Evolutionary conservation across 2,797 vertebrate genomes (phyloP).

Genomic region (Falco novaeseelandiae): DNA sequence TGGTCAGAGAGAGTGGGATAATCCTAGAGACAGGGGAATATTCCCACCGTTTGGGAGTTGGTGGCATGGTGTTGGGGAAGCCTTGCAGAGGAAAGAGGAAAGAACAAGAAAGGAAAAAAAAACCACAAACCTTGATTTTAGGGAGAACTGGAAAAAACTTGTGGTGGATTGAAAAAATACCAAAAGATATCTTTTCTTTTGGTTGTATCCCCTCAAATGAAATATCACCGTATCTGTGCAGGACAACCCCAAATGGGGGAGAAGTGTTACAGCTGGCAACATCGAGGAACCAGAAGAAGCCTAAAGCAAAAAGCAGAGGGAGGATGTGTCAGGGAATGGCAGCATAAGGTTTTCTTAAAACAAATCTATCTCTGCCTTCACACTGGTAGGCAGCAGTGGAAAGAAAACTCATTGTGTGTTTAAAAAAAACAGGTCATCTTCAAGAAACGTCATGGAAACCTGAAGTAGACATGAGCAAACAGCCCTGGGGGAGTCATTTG

Average conservation of each 20-base stretch:
- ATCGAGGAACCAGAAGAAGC: background rate
- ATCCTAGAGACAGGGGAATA: background rate
- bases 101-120: background rate
- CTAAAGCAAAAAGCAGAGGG: background rate
- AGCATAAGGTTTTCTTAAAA: background rate
- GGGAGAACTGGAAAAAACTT: background rate
- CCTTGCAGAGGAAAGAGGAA: background rate
- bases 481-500: slow-evolving; percentile 42
- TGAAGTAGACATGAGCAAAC: slow-evolving; percentile 47
- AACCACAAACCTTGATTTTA: background rate
- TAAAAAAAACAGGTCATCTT: slow-evolving; percentile 47
- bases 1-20: background rate
- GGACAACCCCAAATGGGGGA: background rate
- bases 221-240: background rate
- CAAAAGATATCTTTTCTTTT: background rate
- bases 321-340: background rate
- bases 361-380: background rate
- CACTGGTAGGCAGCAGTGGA: background rate
- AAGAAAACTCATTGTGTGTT: background rate
- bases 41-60: background rate
- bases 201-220: background rate
- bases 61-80: background rate
- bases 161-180: background rate
- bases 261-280: background rate
- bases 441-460: background rate